Conservation (phyloP, 2,113 vertebrate species). For the Heterotilapia buettikoferi region DNA sequence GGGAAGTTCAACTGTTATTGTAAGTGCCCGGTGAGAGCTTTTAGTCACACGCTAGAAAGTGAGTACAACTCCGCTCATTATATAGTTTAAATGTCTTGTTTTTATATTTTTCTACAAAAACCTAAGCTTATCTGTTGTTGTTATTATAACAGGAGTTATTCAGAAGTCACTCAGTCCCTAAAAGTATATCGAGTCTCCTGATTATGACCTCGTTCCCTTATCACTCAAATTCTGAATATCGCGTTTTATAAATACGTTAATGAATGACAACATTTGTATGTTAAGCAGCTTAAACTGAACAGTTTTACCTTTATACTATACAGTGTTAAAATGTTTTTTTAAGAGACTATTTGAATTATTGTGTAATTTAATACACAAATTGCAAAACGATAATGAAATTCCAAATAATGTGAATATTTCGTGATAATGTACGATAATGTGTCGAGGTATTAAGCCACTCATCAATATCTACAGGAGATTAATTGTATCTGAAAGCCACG, state of each 20-base stretch:
- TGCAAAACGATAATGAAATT: not conserved
- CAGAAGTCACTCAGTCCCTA: not conserved
- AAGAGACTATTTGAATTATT: not conserved
- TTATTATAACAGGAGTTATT: not conserved
- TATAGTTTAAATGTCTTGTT: not conserved
- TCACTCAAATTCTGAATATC: not conserved
- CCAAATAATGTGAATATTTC: not conserved
- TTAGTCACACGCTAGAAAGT: not conserved
- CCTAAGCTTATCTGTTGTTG: not conserved
- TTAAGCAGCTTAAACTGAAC: not conserved
- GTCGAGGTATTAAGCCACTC: not conserved
- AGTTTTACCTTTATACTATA: not conserved
- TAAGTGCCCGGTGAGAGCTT: not conserved
- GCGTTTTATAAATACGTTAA: not conserved
- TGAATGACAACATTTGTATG: not conserved
- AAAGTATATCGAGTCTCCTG: not conserved
- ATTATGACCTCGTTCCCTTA: not conserved
- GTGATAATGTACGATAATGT: not conserved
- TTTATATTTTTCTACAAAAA: not conserved
- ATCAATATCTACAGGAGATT: not conserved
- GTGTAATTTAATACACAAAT: not conserved
- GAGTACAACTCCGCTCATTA: not conserved
- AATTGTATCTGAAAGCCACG: not conserved
- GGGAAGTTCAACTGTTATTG: conserved; percentile 7
- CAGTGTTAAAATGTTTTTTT: not conserved